These are phyloP conservation scores for Bombus picipes DNA, from an alignment of 1,140 invertebrate genomes.

Conservation along the genomic window DNA sequence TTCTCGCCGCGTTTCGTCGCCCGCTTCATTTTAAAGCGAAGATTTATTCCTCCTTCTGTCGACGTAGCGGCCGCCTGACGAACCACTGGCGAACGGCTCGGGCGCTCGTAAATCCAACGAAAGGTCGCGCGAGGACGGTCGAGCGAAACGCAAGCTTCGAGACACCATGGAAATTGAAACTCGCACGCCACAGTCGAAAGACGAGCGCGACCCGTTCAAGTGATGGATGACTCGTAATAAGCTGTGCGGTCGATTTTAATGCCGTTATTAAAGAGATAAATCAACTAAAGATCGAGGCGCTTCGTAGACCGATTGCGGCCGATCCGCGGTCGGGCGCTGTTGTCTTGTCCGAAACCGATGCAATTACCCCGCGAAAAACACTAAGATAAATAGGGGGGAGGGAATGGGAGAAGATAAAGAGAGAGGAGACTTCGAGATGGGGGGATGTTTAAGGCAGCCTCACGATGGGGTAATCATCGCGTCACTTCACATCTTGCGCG, in stretches of 20 bases:
- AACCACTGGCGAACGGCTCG: background rate
- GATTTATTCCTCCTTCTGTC: background rate
- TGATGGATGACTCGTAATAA: slow-evolving; percentile 30
- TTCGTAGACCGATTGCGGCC: background rate
- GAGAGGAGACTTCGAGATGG: background rate
- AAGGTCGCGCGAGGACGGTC: background rate
- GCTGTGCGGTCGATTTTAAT: slow-evolving; percentile 10
- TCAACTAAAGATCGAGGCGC: slow-evolving; percentile 1
- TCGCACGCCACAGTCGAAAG: background rate
- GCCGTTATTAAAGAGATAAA: slow-evolving; percentile 40
- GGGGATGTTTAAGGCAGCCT: slow-evolving; percentile 49
- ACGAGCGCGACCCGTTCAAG: background rate
- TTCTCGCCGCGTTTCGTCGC: background rate
- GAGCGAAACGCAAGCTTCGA: background rate
- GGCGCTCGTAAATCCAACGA: background rate
- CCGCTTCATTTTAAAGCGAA: background rate
- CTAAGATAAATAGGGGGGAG: slow-evolving; percentile 50
- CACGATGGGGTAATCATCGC: slow-evolving; percentile 70
- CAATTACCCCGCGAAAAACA: slow-evolving; percentile 49
- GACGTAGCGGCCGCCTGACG: no score
- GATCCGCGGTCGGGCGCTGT: background rate
- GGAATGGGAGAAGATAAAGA: background rate
- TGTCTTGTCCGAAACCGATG: slow-evolving; percentile 37
- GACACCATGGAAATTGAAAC: slow-evolving; percentile 21
- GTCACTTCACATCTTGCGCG: slow-evolving; percentile 67